A percentile compares a stretch with the other conserved stretches of the same genome.
phyloP scores from a whole-genome alignment of 2,797 vertebrate species.

The Sebastes elongatus region DNA sequence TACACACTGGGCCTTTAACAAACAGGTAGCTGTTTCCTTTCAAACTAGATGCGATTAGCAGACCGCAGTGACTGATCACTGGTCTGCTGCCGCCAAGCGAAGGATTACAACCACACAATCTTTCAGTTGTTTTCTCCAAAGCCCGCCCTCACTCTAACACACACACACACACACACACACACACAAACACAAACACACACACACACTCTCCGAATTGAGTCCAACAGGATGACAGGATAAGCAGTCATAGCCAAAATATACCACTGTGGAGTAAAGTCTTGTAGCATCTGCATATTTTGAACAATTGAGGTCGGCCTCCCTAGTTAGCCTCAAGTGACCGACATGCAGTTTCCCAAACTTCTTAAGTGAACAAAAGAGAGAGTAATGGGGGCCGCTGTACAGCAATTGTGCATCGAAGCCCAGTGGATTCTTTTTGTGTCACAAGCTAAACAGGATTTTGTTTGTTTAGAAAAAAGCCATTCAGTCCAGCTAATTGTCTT shows the following conservation, averaged over 20 bases:
- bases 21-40: background rate
- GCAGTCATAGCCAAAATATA: background rate
- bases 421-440: background rate
- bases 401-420: background rate
- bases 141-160: too few relatives aligned
- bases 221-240: background rate
- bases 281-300: background rate
- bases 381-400: background rate
- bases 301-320: background rate
- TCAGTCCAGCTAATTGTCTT: background rate
- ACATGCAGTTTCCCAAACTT: background rate
- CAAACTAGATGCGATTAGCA: background rate
- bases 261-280: background rate
- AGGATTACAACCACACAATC: background rate
- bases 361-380: background rate
- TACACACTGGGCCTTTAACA: background rate
- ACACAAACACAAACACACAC: too few relatives aligned
- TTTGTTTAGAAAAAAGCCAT: background rate
- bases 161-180: too few relatives aligned
- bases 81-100: background rate
- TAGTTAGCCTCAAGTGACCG: background rate
- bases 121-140: background rate
- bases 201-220: background rate
- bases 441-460: background rate
- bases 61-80: background rate